Evolutionary conservation across 2,113 vertebrate species (phyloP).

Genomic region (Strix uralensis): DNA sequence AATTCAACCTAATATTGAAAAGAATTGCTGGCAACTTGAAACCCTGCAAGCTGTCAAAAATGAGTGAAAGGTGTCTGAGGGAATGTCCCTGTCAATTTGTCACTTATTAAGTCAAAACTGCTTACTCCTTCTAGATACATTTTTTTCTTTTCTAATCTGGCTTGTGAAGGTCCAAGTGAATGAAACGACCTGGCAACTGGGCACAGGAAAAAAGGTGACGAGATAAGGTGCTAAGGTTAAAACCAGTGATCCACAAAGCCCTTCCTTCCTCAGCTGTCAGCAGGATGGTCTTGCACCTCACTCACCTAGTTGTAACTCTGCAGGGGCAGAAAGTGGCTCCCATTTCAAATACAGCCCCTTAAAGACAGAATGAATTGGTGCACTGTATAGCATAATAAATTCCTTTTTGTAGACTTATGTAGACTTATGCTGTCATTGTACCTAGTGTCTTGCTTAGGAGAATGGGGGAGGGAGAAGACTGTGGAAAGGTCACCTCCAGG

Average conservation of each 20-base stretch:
- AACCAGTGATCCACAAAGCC: neutral
- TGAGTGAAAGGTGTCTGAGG: neutral
- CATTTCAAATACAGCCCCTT: neutral
- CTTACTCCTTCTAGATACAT: neutral
- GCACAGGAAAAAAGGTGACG: neutral
- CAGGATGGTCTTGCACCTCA: neutral
- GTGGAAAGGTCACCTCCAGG: neutral
- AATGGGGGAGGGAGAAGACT: neutral
- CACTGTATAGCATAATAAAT: neutral
- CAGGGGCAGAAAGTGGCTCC: neutral
- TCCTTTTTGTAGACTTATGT: neutral
- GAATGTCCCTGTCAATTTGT: neutral
- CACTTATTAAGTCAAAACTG: neutral
- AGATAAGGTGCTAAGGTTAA: neutral
- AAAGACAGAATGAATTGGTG: neutral
- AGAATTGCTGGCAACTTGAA: neutral
- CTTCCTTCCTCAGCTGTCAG: neutral
- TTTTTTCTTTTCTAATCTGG: neutral
- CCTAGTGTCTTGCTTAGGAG: neutral
- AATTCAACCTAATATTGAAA: neutral
- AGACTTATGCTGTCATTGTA: neutral
- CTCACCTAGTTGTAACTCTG: neutral
- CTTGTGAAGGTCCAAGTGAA: neutral
- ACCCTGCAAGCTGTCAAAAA: neutral
- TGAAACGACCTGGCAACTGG: fast-evolving